phyloP scores from a whole-genome alignment of 1,140 invertebrate genomes.

The Leptinotarsa lineolata region DNA sequence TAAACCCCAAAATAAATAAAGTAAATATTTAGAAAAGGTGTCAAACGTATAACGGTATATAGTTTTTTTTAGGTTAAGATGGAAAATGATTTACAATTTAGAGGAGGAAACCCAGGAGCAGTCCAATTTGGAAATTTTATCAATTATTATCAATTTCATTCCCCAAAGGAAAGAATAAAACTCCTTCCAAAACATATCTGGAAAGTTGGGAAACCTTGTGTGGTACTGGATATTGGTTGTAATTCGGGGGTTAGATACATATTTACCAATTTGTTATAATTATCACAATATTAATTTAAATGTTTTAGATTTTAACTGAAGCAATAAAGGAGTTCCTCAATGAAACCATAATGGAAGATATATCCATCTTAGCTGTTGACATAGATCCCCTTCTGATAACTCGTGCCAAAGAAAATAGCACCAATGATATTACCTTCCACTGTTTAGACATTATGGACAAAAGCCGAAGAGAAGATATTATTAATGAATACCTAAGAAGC shows the following conservation, averaged over 20 bases:
- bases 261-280: not conserved
- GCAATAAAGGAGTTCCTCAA: slow-evolving; percentile 63
- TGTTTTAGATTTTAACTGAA: slow-evolving; percentile 65
- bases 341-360: slow-evolving; percentile 53
- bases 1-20: no score
- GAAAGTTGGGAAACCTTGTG: slow-evolving; percentile 51
- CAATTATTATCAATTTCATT: slow-evolving; percentile 84
- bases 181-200: slow-evolving; percentile 68
- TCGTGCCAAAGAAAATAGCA: slow-evolving; percentile 63
- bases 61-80: not conserved
- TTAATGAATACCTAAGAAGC: slow-evolving; percentile 58
- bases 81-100: slow-evolving; percentile 46
- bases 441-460: slow-evolving; percentile 67
- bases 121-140: slow-evolving; percentile 81
- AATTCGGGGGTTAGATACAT: slow-evolving; percentile 68
- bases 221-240: slow-evolving; percentile 75
- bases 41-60: no score
- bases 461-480: slow-evolving; percentile 47
- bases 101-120: slow-evolving; percentile 70
- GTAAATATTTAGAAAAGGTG: no score
- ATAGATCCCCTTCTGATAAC: slow-evolving; percentile 72
- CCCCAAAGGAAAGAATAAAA: slow-evolving; percentile 66
- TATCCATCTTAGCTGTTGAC: slow-evolving; percentile 72
- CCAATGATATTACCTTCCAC: slow-evolving; percentile 61
- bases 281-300: not conserved